Evolutionary conservation across 2,113 vertebrate species (phyloP), one percentile per base, ranked within the genome.

Genomic region (Leiothrix lutea): DNA sequence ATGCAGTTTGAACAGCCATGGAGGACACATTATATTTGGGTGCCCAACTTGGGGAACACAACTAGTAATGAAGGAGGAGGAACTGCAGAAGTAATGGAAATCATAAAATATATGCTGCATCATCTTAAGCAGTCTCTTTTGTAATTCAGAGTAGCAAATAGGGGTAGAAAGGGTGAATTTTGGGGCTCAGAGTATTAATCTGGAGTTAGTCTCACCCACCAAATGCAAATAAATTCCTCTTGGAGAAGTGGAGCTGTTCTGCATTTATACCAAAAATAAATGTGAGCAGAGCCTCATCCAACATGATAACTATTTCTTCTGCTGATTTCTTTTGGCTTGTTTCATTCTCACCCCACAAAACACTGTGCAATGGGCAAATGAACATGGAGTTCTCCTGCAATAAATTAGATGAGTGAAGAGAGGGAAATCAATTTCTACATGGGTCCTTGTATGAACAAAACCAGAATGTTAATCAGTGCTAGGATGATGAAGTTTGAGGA

Each of bases 281-380:
- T 20, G 8, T 79, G 73, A 87, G 54, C 61, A 77, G 64, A 69
- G 28, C 53, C 60, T 82, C 58, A 71, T 71, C 65, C 78, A 95
- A 81, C 48, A 86, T 42, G 47, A 72, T 83, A 95, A 91, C 69
- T 95, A 81, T n/a, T 94, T 60, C 61, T 94, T 62, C 51, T 95
- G n/a, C 36, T 78, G 61, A 67, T 64, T 91, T 87, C 84, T 91
- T 96, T 90, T 94, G 81, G 65, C 78, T 94, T 85, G 48, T 85
- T 91, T 95, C 92, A 91, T 87, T 91, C 81, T 94, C 70, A 79
- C 66, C 48, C 70, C 62, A 87, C 83, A 95, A 92, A 95, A 81
- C 9, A 35, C 57, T 57, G 44, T 1, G 19, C 64, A 92, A 94
- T 53, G 40, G 86, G 80, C 83, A 95, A 95, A 81, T 53, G 65